Base-by-base conservation (phyloP, 2,888 invertebrate genomes). In the Epirrita christyi region DNA sequence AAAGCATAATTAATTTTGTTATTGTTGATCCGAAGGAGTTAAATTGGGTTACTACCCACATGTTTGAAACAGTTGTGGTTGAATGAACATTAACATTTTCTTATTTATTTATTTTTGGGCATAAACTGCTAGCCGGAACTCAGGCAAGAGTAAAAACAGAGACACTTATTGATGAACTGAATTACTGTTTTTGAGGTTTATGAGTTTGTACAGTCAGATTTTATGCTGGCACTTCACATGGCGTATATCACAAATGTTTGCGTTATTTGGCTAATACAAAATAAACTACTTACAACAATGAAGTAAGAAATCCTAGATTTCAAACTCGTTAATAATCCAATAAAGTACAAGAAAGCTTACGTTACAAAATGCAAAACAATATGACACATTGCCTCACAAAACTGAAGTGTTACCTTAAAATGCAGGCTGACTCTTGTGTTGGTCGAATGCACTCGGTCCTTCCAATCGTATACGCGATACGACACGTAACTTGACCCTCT, bases 401-500 rank as follows among this genome's bases (percentile, higher is more conserved):
- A 21, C 21, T 21, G 8, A 34, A 37, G 71, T 36, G 32, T 81
- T 91, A 95, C 96, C 93, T 96, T 96, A 86, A 98, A 98, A 83
- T 97, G 94, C 75, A 98, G 90, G 76, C 98, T 97, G 77, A 98
- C 96, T 72, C 97, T 93, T 61, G 97, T 97, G 42, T 95, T 95
- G 43, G 97, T 95, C 0, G 97, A 97, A 80, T 98, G 97, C 10
- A 97, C 97, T 56, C 97, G 94, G 81, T 97, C 97, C 83, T 97
- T 97, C 96, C 97, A 97, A 75, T 97, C 97, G 84, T 98, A 98
- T 45, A 98, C 96, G 56, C 97, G 94, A 85, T 98, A 98, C 0
- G 97, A 97, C 21, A 98, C 96, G 90, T 97, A 98, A 54, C 98
- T 98, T 41, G 98, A 97, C 0, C 98, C 98, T 62, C 97, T 94